phyloP scores from a whole-genome alignment of 2,888 invertebrate species.

The Mycogona germanica region DNA sequence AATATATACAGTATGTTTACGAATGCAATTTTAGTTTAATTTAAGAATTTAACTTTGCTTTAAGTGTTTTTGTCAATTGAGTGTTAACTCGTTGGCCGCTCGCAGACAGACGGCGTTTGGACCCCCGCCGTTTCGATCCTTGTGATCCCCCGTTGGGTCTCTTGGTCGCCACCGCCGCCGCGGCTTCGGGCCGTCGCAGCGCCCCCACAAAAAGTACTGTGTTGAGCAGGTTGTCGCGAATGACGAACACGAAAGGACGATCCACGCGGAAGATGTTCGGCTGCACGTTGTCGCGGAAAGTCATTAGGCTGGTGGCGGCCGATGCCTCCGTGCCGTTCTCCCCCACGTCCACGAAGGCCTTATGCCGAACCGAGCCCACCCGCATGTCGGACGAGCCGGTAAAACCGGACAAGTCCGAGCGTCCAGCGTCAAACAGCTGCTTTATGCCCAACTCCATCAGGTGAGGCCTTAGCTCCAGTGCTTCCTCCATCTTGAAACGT shows the following conservation, averaged over 20 bases:
- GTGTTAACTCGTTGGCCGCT: too few relatives aligned
- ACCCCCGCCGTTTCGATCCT: too few relatives aligned
- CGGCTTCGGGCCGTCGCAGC: too few relatives aligned
- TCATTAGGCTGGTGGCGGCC: constrained; percentile 47
- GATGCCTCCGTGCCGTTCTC: constrained; percentile 81
- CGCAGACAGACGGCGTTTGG: too few relatives aligned
- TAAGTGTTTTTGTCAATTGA: too few relatives aligned
- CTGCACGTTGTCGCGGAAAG: constrained; percentile 6
- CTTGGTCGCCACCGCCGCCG: too few relatives aligned
- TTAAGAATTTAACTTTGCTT: too few relatives aligned
- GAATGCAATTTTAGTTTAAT: too few relatives aligned
- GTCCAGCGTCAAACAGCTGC: constrained; percentile 12
- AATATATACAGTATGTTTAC: too few relatives aligned
- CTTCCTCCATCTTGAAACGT: constrained; percentile 15
- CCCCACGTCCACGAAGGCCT: constrained; percentile 72
- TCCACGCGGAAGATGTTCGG: constrained; percentile 20
- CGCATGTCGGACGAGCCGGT: constrained; percentile 32
- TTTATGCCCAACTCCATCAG: constrained; percentile 12
- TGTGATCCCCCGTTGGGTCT: too few relatives aligned
- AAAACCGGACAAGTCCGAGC: constrained; percentile 18
- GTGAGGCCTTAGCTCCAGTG: constrained; percentile 3
- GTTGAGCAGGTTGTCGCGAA: constrained; percentile 22
- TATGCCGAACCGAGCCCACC: constrained; percentile 63
- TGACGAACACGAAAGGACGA: constrained; percentile 24
- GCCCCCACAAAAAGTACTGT: constrained; percentile 23